These are phyloP conservation scores for Harmothoe impar DNA, from an alignment of 2,888 invertebrate genomes.

Conservation along the genomic window DNA sequence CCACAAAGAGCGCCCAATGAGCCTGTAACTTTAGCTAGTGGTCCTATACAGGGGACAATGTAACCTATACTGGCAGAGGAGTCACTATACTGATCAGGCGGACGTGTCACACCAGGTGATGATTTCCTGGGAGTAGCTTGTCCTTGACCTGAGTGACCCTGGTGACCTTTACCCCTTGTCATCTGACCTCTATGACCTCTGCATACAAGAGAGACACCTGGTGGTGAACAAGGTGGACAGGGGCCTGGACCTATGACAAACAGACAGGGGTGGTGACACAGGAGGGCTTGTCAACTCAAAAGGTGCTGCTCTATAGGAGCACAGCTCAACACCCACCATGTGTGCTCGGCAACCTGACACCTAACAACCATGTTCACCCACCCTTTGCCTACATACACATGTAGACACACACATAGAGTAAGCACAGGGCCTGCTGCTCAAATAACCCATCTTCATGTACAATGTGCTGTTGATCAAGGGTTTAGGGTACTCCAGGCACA, in stretches of 20 bases:
- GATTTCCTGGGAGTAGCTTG: background rate
- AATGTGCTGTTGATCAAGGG: too few relatives aligned
- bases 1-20: too few relatives aligned
- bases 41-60: too few relatives aligned
- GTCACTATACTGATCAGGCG: background rate
- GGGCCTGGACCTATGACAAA: background rate
- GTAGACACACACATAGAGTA: too few relatives aligned
- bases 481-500: too few relatives aligned
- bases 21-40: too few relatives aligned
- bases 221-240: background rate
- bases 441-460: too few relatives aligned
- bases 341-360: too few relatives aligned
- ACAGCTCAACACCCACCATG: background rate
- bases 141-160: background rate
- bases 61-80: too few relatives aligned
- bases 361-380: too few relatives aligned
- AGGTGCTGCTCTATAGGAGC: background rate
- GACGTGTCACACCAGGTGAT: background rate
- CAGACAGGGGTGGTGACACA: background rate
- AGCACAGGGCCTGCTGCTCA: too few relatives aligned
- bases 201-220: background rate
- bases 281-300: conserved; percentile 7
- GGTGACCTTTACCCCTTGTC: background rate
- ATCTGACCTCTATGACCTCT: background rate
- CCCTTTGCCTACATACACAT: too few relatives aligned